phyloP scores from a whole-genome alignment of 2,888 invertebrate species.

The Cryptocephalus moraei region DNA sequence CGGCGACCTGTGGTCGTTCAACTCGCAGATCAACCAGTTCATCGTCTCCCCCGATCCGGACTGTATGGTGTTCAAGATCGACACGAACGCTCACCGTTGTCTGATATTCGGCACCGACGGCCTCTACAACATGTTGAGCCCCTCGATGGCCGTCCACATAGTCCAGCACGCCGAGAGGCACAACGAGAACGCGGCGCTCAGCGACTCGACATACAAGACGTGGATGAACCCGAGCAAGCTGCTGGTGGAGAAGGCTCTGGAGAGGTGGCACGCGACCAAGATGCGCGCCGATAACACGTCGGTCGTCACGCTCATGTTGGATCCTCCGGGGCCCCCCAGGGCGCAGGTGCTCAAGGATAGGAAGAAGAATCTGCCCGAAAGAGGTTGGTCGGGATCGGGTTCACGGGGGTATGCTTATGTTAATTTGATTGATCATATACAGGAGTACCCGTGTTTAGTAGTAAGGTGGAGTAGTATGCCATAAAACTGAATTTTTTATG shows the following conservation, averaged over 20 bases:
- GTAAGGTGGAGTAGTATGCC: no score
- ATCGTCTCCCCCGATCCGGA: conserved; percentile 98
- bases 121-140: conserved; percentile 88
- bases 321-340: conserved; percentile 75
- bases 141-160: conserved; percentile 72
- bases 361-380: conserved; percentile 24
- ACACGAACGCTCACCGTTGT: conserved; percentile 70
- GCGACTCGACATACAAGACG: conserved; percentile 35
- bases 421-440: no score
- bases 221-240: conserved; percentile 90
- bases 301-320: conserved; percentile 83
- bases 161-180: conserved; percentile 67
- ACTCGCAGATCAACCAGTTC: conserved; percentile 80
- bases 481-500: no score
- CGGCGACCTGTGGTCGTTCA: conserved; percentile 97
- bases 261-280: conserved; percentile 72
- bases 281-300: conserved; percentile 95
- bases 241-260: conserved; percentile 72
- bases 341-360: conserved; percentile 47
- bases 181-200: conserved; percentile 57
- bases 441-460: no score
- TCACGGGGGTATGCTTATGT: no score
- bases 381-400: conserved; percentile 8
- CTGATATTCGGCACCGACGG: conserved; percentile 95
- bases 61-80: conserved; percentile 74